phyloP scores from a whole-genome alignment of 2,113 vertebrate species.

The Hylia prasina region DNA sequence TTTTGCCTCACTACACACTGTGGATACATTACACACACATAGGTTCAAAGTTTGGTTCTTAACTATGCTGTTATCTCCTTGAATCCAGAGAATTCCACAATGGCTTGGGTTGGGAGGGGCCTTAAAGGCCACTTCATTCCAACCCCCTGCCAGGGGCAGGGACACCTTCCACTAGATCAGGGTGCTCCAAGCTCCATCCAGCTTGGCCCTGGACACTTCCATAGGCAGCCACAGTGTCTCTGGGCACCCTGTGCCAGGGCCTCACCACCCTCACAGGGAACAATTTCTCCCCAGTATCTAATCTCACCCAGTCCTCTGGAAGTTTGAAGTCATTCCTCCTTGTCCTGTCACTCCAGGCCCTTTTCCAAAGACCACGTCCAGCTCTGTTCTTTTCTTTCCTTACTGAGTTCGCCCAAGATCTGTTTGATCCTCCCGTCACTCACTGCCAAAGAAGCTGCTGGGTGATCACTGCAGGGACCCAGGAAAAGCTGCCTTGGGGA shows the following conservation, averaged over 20 bases:
- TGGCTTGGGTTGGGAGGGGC: neutral
- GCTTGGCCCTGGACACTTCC: neutral
- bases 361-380: neutral
- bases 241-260: neutral
- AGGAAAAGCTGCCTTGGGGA: neutral
- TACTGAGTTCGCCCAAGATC: neutral
- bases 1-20: neutral
- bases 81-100: neutral
- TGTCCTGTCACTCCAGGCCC: neutral
- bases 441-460: neutral
- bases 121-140: neutral
- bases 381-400: neutral
- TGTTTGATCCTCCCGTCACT: neutral
- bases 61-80: neutral
- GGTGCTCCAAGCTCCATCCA: neutral
- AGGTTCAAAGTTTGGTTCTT: neutral
- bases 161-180: fast-evolving
- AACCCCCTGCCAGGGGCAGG: neutral
- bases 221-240: neutral
- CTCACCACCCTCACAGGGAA: neutral
- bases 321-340: neutral
- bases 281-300: neutral
- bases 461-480: neutral
- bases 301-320: neutral
- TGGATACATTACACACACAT: neutral